These are phyloP conservation scores for Cinclus cinclus DNA, from an alignment of 2,113 vertebrate genomes.

Conservation along the genomic window DNA sequence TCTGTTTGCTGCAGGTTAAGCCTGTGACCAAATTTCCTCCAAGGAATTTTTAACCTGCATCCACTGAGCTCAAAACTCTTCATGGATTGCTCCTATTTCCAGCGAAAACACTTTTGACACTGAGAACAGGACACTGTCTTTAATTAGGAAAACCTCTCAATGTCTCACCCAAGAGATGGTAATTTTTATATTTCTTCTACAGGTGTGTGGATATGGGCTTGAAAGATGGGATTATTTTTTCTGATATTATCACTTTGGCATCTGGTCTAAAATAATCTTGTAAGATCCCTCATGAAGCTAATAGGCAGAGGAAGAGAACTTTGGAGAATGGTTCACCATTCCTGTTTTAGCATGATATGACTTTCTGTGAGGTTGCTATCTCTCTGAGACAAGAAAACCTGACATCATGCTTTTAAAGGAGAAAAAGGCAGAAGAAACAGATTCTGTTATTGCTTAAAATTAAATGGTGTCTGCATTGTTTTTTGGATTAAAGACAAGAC, in stretches of 20 bases:
- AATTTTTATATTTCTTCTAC: neutral
- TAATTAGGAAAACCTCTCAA: neutral
- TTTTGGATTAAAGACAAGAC: neutral
- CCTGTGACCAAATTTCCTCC: neutral
- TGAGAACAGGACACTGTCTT: neutral
- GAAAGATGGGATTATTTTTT: neutral
- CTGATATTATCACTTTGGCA: neutral
- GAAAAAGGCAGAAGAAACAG: neutral
- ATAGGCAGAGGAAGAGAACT: neutral
- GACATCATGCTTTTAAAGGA: neutral
- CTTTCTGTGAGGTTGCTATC: neutral
- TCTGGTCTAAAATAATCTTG: neutral
- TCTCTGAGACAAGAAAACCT: neutral
- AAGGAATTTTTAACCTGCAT: neutral
- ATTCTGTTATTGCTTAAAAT: neutral
- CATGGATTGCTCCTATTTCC: neutral
- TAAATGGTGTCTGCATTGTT: neutral
- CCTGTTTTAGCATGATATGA: neutral
- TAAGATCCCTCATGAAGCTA: neutral
- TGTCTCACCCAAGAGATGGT: neutral
- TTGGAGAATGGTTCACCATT: neutral
- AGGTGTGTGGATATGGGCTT: neutral
- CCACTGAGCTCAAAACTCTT: neutral
- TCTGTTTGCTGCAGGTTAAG: neutral
- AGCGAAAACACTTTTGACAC: neutral